A percentile compares a stretch with the other conserved stretches of the same genome.
Evolutionary conservation across 2,888 invertebrate species (phyloP).

Genomic region (Cylindroiulus punctatus): DNA sequence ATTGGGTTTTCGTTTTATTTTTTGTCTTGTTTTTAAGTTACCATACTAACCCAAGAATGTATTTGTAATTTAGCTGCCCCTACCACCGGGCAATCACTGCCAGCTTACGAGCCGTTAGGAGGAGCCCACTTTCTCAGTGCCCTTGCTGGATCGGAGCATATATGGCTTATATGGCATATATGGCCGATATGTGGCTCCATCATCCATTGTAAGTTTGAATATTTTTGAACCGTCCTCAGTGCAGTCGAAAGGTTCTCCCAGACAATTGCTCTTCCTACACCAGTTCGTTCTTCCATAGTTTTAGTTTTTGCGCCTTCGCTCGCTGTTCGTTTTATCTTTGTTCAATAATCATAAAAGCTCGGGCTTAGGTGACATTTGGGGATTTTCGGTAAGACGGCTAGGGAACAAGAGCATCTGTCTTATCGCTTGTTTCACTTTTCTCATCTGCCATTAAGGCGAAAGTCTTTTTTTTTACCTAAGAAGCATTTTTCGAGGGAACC

Average conservation of each 20-base stretch:
- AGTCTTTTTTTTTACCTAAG: background rate
- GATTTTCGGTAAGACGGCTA: constrained; percentile 32
- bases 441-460: constrained; percentile 3
- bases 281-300: background rate
- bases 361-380: constrained; percentile 32
- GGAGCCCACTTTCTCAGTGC: too few species aligned
- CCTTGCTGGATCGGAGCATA: too few species aligned
- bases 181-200: too few species aligned
- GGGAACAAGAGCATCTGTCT: constrained; percentile 25
- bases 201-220: background rate
- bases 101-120: too few species aligned
- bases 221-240: background rate
- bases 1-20: too few species aligned
- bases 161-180: too few species aligned
- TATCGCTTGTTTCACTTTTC: constrained; percentile 32
- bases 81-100: too few species aligned
- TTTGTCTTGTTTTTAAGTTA: too few species aligned
- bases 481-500: background rate
- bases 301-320: background rate
- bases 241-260: background rate
- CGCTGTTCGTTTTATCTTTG: constrained; percentile 21
- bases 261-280: background rate
- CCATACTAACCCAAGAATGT: too few species aligned
- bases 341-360: constrained; percentile 23
- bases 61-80: too few species aligned